Base-by-base conservation (phyloP, 1,140 invertebrate species). In the Batillaria attramentaria region DNA sequence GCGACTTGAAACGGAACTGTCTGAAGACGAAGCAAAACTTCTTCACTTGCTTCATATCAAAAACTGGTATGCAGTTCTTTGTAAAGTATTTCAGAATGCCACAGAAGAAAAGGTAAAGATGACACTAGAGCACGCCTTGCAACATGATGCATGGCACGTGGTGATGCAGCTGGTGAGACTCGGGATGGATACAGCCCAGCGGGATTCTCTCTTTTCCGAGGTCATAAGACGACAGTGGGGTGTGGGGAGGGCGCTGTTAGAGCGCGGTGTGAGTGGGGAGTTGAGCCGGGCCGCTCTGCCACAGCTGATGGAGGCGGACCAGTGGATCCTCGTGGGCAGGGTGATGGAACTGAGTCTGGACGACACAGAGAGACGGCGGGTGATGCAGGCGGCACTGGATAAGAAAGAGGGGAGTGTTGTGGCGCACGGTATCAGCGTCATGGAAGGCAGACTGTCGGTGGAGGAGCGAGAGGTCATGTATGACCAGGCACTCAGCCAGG, bases 121-220 rank as follows among this genome's bases (percentile, higher is more conserved):
- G n/a, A n/a, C n/a, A n/a, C n/a, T n/a, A n/a, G n/a, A n/a, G n/a
- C n/a, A n/a, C n/a, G 65, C 31, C 4, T 10, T 66, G 18, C 16
- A 66, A 28, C 16, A 37, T 13, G 13, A 66, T 37, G 31, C 18
- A 66, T 66, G 65, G 65, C 65, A 66, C 65, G 31, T 66, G 4
- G 10, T 66, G 65, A 66, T 35, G 65, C 65, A 66, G 18, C 65
- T 66, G 65, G 65, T 66, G 28, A 66, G 65, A 66, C 33, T 66
- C 18, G 65, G 65, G 33, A 33, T 66, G 31, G 31, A 33, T 35
- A 13, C 65, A 31, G 24, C 65, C 8, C 16, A 1, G 10, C 28
- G 65, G 39, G 8, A 66, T 37, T 28, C 18, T 0, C 65, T 66
- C 18, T 66, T 66, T 37, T 28, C 65, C 39, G 28, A 66, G 31